Conservation (phyloP, 2,888 invertebrate species). For the Torymus aiolomorphi region DNA sequence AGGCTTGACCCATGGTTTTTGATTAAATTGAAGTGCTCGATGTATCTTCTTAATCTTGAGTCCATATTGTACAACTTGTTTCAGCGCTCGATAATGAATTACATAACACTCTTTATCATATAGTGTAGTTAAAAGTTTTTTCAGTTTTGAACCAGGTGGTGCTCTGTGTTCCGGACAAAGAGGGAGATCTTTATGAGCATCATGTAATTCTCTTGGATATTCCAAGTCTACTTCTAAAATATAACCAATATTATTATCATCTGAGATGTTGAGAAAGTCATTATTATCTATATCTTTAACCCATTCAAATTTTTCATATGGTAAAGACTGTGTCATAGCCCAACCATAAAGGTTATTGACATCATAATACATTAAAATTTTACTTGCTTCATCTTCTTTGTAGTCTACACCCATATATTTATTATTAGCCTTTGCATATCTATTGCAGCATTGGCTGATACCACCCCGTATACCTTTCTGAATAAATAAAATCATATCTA, state of each 20-base stretch:
- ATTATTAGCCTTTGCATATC: slow-evolving; percentile 61
- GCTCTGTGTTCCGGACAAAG: too few relatives aligned
- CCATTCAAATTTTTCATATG: slow-evolving; percentile 35
- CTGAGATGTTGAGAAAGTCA: slow-evolving; percentile 60
- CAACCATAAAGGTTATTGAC: slow-evolving; percentile 42
- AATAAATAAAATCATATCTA: too few relatives aligned
- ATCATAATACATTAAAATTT: too few relatives aligned
- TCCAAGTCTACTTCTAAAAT: slow-evolving; percentile 42
- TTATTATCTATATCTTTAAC: background rate
- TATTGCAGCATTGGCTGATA: slow-evolving; percentile 54
- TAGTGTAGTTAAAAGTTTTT: too few relatives aligned
- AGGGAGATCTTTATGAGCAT: slow-evolving; percentile 29
- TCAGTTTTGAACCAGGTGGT: too few relatives aligned
- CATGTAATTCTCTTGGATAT: slow-evolving; percentile 32
- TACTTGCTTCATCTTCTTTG: background rate
- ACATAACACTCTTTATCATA: too few relatives aligned
- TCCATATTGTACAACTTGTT: too few relatives aligned
- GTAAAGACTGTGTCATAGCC: slow-evolving; percentile 37
- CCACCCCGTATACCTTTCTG: slow-evolving; percentile 62
- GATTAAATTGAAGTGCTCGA: too few relatives aligned
- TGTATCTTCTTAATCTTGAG: too few relatives aligned
- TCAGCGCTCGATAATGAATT: too few relatives aligned
- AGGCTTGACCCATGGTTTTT: too few relatives aligned
- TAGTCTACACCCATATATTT: slow-evolving; percentile 49
- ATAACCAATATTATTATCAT: slow-evolving; percentile 25